phyloP scores from a whole-genome alignment of 2,113 vertebrate genomes.

The Scomber japonicus region DNA sequence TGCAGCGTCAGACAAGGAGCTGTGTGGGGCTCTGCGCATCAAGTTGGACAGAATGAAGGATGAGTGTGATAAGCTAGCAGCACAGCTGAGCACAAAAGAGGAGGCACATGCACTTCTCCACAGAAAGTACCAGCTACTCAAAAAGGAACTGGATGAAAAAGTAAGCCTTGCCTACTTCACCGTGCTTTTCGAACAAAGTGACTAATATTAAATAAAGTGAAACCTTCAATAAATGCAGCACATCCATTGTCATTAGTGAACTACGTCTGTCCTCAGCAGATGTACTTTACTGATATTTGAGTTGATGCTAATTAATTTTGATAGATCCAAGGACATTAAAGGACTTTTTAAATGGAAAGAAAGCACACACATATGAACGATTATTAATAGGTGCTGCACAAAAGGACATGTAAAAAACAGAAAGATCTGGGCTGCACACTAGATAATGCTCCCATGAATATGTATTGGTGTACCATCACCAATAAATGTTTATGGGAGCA shows the following conservation, averaged over 20 bases:
- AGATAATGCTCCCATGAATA: too few relatives aligned
- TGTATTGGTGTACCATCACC: too few relatives aligned
- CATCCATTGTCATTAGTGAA: not conserved
- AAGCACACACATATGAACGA: too few relatives aligned
- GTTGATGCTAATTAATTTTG: too few relatives aligned
- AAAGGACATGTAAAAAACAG: too few relatives aligned
- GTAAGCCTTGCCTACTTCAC: constrained; percentile 75
- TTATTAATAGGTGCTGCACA: too few relatives aligned
- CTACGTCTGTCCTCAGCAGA: too few relatives aligned
- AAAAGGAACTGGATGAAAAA: constrained; percentile 91
- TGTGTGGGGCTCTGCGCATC: constrained; percentile 82
- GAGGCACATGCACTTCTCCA: constrained; percentile 86
- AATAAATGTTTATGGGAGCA: too few relatives aligned
- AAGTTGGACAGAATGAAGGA: constrained; percentile 93
- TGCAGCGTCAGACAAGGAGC: constrained; percentile 87
- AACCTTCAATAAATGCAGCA: not conserved
- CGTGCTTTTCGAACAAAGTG: not conserved
- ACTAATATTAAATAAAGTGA: not conserved
- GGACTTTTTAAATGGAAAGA: not conserved
- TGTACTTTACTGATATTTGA: too few relatives aligned
- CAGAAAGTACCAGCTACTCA: constrained; percentile 87
- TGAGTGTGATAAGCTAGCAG: constrained; percentile 91
- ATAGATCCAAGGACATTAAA: too few relatives aligned
- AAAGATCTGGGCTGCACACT: too few relatives aligned
- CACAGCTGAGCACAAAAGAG: constrained; percentile 86